Conservation (phyloP, 2,888 invertebrate species). For the Nemotelus nigrinus region DNA sequence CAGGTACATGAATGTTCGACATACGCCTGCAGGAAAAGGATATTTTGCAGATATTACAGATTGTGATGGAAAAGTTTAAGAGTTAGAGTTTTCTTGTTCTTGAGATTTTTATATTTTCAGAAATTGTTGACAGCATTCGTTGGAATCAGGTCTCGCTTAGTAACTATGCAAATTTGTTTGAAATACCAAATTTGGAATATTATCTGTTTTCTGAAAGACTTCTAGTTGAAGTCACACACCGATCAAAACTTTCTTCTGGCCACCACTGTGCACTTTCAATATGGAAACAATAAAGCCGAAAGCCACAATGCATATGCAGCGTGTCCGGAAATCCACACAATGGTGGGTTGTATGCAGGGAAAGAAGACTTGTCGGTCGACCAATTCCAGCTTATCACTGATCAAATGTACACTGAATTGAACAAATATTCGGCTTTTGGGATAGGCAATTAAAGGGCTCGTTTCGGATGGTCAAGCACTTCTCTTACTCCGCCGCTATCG, state of each 20-base stretch:
- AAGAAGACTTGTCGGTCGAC: slow-evolving; percentile 22
- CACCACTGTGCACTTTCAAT: background rate
- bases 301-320: slow-evolving; percentile 38
- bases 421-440: slow-evolving; percentile 31
- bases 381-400: slow-evolving; percentile 33
- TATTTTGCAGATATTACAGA: background rate
- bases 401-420: slow-evolving; percentile 35
- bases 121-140: background rate
- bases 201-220: too few relatives aligned
- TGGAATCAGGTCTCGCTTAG: background rate
- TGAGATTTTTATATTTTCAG: background rate
- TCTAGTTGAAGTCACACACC: background rate
- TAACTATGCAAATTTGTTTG: background rate
- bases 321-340: slow-evolving; percentile 28
- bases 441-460: slow-evolving; percentile 44
- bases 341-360: slow-evolving; percentile 17
- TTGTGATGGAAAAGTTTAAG: background rate
- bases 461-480: slow-evolving; percentile 42
- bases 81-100: background rate
- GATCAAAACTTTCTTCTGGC: background rate
- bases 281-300: background rate
- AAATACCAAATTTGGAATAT: background rate
- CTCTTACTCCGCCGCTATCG: background rate
- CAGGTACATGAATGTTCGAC: background rate
- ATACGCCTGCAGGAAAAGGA: background rate